phyloP scores from a whole-genome alignment of 2,888 invertebrate species.

The Trachelus tabidus region DNA sequence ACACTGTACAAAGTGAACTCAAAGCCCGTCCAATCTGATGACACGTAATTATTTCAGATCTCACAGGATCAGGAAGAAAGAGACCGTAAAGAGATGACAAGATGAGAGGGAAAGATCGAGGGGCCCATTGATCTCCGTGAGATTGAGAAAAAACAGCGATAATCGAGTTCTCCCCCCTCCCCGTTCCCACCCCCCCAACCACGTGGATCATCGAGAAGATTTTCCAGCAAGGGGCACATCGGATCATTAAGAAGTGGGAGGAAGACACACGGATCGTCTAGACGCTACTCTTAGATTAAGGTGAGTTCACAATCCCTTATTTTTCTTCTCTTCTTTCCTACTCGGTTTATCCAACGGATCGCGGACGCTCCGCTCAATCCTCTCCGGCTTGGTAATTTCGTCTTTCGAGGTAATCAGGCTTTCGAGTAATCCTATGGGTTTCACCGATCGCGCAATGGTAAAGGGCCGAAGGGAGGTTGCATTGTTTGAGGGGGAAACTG shows the following conservation, averaged over 20 bases:
- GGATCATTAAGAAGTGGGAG: neutral
- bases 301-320: neutral
- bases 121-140: neutral
- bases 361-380: neutral
- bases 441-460: neutral
- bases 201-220: neutral
- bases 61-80: neutral
- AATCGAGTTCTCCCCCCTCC: neutral
- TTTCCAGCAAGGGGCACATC: neutral
- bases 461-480: neutral
- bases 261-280: neutral
- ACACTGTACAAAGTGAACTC: neutral
- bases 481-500: slow-evolving; percentile 20
- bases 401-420: neutral
- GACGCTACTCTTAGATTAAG: neutral
- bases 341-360: neutral
- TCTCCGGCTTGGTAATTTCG: neutral
- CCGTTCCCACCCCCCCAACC: neutral
- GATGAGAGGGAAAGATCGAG: neutral
- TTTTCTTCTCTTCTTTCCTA: slow-evolving; percentile 12
- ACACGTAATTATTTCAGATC: neutral
- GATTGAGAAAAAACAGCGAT: neutral
- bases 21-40: neutral
- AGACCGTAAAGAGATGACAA: neutral
- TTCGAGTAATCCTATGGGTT: neutral